Evolutionary conservation across 2,113 vertebrate species (phyloP).

Genomic region (Patagioenas fasciata): DNA sequence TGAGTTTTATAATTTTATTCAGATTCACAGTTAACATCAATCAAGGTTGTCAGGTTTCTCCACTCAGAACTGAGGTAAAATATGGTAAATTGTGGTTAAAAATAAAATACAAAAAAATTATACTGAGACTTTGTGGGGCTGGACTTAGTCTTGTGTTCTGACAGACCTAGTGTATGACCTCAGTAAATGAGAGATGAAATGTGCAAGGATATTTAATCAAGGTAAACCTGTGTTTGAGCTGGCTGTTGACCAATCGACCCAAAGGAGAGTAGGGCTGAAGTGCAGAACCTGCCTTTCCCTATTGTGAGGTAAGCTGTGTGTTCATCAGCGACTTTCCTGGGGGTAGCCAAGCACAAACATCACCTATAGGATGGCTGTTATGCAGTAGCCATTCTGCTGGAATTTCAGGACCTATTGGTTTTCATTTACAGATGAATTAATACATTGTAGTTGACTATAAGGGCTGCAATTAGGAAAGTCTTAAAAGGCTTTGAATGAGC

Average conservation of each 20-base stretch:
- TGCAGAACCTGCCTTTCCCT: not conserved
- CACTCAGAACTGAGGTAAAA: not conserved
- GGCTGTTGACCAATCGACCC: not conserved
- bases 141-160: not conserved
- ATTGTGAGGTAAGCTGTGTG: not conserved
- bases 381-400: not conserved
- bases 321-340: not conserved
- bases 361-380: not conserved
- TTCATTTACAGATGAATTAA: not conserved
- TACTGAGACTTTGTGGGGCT: not conserved
- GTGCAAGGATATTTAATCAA: not conserved
- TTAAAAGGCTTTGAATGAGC: not conserved
- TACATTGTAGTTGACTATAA: not conserved
- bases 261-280: not conserved
- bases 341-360: accelerated
- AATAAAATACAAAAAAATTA: not conserved
- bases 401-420: not conserved
- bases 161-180: not conserved
- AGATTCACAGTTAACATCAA: not conserved
- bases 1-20: not conserved
- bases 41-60: not conserved
- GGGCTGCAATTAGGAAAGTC: not conserved
- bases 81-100: not conserved
- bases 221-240: not conserved
- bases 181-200: not conserved